These are phyloP conservation scores for Trypoxylus dichotomus DNA, from an alignment of 1,140 invertebrate species.

Conservation along the genomic window DNA sequence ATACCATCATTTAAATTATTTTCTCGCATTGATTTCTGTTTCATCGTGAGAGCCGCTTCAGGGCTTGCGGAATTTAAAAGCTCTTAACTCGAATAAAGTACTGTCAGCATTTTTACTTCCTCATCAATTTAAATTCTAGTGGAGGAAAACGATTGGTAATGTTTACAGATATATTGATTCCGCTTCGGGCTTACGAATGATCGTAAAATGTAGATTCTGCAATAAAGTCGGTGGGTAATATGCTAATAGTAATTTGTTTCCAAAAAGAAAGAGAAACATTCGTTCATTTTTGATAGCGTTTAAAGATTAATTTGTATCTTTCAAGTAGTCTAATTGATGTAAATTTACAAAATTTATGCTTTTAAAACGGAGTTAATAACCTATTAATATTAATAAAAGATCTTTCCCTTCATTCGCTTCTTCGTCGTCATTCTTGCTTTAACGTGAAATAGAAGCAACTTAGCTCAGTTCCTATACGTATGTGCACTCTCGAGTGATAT, in stretches of 20 bases:
- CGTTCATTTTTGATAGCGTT: too few species aligned
- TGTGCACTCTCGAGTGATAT: neutral
- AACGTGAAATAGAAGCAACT: neutral
- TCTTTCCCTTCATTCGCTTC: neutral
- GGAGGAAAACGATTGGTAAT: constrained; percentile 4
- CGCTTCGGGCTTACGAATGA: neutral
- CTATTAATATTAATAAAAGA: neutral
- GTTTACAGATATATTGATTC: constrained; percentile 5
- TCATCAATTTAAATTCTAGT: constrained; percentile 22
- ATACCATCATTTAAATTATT: neutral
- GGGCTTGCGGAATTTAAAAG: neutral
- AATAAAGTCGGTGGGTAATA: too few species aligned
- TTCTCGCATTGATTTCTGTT: neutral
- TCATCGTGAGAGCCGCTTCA: neutral
- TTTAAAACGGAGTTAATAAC: neutral
- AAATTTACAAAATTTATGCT: too few species aligned
- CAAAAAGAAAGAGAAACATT: too few species aligned
- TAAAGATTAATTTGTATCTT: too few species aligned
- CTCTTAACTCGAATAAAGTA: neutral
- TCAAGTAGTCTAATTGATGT: too few species aligned
- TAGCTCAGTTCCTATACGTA: neutral
- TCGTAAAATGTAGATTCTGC: too few species aligned
- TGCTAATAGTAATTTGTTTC: too few species aligned
- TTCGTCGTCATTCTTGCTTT: neutral
- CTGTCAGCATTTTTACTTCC: constrained; percentile 14